Evolutionary conservation across 1,140 invertebrate species (phyloP).

Genomic region (Chrysomallon squamiferum): DNA sequence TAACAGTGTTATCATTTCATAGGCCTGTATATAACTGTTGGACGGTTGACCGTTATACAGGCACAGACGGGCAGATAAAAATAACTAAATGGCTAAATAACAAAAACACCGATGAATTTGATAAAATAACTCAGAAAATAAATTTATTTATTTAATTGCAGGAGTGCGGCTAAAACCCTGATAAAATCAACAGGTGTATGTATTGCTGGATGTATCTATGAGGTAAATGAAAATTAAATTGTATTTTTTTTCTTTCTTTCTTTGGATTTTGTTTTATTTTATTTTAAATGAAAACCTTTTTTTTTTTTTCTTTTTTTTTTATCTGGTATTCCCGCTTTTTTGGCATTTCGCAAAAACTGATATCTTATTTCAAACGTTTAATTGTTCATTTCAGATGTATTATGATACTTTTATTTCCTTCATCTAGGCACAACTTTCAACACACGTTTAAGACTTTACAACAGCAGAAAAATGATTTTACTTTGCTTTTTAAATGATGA

Average conservation of each 20-base stretch:
- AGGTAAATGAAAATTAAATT: slow-evolving; percentile 24
- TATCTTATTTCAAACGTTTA: background rate
- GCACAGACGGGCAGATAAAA: no score
- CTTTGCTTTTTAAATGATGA: background rate
- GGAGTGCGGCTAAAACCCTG: slow-evolving; percentile 46
- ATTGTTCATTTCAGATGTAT: background rate
- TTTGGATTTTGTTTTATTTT: background rate
- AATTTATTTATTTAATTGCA: slow-evolving; percentile 28
- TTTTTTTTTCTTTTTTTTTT: background rate
- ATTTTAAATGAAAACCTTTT: background rate
- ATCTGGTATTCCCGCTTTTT: background rate
- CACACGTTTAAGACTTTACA: no score
- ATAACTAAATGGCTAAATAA: no score
- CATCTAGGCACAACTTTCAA: no score
- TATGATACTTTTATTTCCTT: no score
- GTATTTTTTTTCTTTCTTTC: background rate
- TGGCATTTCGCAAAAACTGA: background rate
- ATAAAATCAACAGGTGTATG: slow-evolving; percentile 35
- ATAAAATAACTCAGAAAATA: no score
- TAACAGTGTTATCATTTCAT: no score
- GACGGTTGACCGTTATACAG: no score
- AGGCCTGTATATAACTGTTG: no score
- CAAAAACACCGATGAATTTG: no score
- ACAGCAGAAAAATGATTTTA: no score
- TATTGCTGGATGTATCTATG: slow-evolving; percentile 20